A percentile compares a stretch with the other conserved stretches of the same genome.
phyloP scores from a whole-genome alignment of 2,113 vertebrate genomes.

The Lonchura striata region DNA sequence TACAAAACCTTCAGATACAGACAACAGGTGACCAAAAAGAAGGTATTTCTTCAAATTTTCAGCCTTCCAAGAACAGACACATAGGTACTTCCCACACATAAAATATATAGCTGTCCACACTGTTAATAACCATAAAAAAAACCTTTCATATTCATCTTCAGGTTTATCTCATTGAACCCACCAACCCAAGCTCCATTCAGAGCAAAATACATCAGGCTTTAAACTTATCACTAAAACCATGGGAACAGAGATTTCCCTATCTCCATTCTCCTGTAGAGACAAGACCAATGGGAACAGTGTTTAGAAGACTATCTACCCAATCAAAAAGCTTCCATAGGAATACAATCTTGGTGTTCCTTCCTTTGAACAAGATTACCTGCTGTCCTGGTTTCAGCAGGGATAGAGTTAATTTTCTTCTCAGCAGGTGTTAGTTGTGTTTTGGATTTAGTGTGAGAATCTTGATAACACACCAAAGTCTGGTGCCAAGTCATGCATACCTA shows the following conservation, averaged over 20 bases:
- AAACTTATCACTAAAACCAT: neutral
- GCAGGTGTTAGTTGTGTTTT: neutral
- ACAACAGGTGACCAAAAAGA: neutral
- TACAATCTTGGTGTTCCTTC: neutral
- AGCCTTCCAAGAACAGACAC: neutral
- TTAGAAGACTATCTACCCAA: neutral
- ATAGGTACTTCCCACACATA: neutral
- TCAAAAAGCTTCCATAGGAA: neutral
- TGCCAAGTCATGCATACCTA: neutral
- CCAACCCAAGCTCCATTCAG: neutral
- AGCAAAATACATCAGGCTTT: neutral
- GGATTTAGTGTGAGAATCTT: neutral
- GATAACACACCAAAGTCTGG: accelerated
- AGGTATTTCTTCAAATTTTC: neutral
- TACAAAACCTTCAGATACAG: neutral
- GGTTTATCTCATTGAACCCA: neutral
- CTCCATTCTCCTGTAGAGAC: neutral
- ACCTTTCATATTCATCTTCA: neutral
- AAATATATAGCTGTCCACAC: neutral
- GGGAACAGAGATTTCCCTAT: neutral
- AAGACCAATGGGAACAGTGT: neutral
- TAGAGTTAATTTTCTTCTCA: neutral
- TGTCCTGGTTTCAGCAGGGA: neutral
- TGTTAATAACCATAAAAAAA: neutral
- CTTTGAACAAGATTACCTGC: neutral